Evolutionary conservation across 2,888 invertebrate species (phyloP).

Genomic region (Cenopis cana): DNA sequence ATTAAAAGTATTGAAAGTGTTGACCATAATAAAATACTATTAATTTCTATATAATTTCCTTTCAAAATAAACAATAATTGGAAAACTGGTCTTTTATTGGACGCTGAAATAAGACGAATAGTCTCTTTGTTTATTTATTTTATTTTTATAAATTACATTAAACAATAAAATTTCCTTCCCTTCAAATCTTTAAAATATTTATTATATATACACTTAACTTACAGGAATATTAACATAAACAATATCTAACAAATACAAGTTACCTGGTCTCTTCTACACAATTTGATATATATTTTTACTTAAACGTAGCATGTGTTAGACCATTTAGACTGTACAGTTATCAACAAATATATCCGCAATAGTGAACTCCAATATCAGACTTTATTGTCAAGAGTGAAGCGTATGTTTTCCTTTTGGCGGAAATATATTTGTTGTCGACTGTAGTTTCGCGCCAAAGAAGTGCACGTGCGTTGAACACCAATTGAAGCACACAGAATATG

Average conservation of each 20-base stretch:
- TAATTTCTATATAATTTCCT: constrained; percentile 15
- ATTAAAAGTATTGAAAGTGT: background rate
- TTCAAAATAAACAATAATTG: constrained; percentile 16
- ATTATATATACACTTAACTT: constrained; percentile 72
- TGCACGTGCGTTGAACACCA: background rate
- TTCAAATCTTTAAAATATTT: constrained; percentile 60
- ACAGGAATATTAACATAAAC: constrained; percentile 70
- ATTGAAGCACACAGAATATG: background rate
- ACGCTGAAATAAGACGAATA: background rate
- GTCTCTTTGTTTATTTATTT: constrained; percentile 52
- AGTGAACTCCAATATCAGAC: background rate
- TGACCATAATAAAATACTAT: background rate
- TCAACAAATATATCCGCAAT: background rate
- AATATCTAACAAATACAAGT: constrained; percentile 49
- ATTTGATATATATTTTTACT: constrained; percentile 39
- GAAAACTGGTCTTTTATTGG: constrained; percentile 1
- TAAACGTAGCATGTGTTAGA: constrained; percentile 11
- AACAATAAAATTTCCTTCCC: constrained; percentile 66
- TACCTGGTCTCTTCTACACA: constrained; percentile 34
- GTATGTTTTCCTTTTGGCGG: background rate
- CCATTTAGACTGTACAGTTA: background rate
- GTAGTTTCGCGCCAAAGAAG: constrained; percentile 13
- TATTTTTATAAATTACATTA: constrained; percentile 75
- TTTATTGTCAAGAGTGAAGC: background rate
- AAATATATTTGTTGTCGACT: background rate